phyloP scores from a whole-genome alignment of 2,888 invertebrate genomes.

The Meteorus cinctellus region DNA sequence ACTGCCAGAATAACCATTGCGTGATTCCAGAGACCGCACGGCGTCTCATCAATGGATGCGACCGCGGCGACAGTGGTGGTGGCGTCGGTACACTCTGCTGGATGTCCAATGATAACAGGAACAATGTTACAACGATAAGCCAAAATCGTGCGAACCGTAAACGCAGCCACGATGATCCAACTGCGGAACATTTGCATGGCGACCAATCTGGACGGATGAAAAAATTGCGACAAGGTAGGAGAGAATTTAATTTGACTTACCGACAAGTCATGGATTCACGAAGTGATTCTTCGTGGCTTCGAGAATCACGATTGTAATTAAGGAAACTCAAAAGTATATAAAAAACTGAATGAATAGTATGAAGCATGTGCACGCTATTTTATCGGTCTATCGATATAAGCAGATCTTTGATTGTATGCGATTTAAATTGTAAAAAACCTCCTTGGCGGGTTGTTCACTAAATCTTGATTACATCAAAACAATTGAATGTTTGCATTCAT shows the following conservation, averaged over 20 bases:
- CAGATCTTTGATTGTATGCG: constrained; percentile 14
- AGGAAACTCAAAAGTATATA: background rate
- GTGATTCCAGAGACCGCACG: constrained; percentile 62
- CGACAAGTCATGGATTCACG: constrained; percentile 15
- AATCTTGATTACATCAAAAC: too few relatives aligned
- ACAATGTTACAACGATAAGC: constrained; percentile 40
- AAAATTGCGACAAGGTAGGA: constrained; percentile 64
- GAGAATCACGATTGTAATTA: constrained; percentile 30
- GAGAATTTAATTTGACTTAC: constrained; percentile 44
- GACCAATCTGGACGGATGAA: constrained; percentile 51
- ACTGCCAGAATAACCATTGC: constrained; percentile 64
- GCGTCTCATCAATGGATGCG: constrained; percentile 27
- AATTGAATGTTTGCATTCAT: too few relatives aligned
- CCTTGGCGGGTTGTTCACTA: background rate
- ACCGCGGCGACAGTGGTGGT: constrained; percentile 17
- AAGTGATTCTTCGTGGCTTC: constrained; percentile 23
- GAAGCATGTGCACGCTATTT: constrained; percentile 10
- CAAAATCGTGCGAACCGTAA: constrained; percentile 59
- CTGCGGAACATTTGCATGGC: constrained; percentile 38
- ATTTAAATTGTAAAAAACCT: background rate
- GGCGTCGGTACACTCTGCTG: constrained; percentile 35
- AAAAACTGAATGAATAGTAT: background rate
- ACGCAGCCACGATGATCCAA: constrained; percentile 56
- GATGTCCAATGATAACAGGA: constrained; percentile 36
- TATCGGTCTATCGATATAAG: background rate